A percentile compares a stretch with the other conserved stretches of the same genome.
Evolutionary conservation across 2,797 vertebrate species (phyloP).

Genomic region (Gambelia wislizenii): DNA sequence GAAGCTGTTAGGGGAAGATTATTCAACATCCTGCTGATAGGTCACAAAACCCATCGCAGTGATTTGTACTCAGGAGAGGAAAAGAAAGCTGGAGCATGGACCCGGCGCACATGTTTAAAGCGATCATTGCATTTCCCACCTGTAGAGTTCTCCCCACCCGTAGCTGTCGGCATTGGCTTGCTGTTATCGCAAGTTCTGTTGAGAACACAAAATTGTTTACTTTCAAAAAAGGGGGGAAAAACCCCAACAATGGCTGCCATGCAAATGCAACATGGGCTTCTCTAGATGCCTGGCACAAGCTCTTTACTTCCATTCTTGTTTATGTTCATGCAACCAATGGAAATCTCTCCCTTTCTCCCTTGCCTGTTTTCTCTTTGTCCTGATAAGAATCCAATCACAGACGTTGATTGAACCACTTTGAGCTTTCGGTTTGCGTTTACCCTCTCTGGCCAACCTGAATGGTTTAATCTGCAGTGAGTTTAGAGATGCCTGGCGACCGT

Average conservation of each 20-base stretch:
- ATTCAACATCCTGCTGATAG: neutral
- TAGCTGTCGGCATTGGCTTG: constrained; percentile 46
- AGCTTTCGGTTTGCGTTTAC: constrained; percentile 60
- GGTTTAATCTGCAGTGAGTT: constrained; percentile 80
- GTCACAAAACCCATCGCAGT: neutral
- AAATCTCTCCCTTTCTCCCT: constrained; percentile 13
- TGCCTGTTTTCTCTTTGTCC: constrained; percentile 52
- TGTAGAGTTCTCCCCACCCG: neutral
- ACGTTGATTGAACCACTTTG: constrained; percentile 62
- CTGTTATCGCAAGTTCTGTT: neutral
- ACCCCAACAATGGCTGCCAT: constrained; percentile 38
- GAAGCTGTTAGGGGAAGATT: neutral
- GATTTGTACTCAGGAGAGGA: neutral
- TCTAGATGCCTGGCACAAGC: constrained; percentile 34
- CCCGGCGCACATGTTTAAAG: neutral
- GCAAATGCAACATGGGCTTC: constrained; percentile 43
- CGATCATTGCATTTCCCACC: neutral
- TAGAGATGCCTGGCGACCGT: constrained; percentile 66
- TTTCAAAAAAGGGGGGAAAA: constrained; percentile 53
- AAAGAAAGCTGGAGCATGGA: neutral
- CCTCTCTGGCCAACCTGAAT: constrained; percentile 72
- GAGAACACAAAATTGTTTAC: constrained; percentile 60
- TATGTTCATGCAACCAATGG: constrained; percentile 61
- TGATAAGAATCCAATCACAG: constrained; percentile 70
- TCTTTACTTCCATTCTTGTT: constrained; percentile 67